A percentile compares a stretch with the other conserved stretches of the same genome.
phyloP scores from a whole-genome alignment of 1,140 invertebrate genomes.

The Nomia melanderi region DNA sequence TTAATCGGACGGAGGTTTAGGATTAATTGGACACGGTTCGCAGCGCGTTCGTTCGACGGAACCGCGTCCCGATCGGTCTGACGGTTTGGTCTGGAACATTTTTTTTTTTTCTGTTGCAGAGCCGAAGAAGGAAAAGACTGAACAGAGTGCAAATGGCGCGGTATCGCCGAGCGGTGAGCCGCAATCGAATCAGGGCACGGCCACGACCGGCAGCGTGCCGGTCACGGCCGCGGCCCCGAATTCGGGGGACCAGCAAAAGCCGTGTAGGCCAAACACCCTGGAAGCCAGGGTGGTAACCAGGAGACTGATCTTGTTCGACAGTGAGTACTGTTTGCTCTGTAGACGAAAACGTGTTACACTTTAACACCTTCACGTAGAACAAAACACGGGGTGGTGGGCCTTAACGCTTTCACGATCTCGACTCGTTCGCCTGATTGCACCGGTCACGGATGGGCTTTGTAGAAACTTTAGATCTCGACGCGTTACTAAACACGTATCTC shows the following conservation, averaged over 20 bases:
- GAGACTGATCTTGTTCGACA: slow-evolving; percentile 76
- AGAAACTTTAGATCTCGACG: too few relatives aligned
- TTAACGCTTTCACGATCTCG: too few relatives aligned
- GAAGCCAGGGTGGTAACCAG: slow-evolving; percentile 87
- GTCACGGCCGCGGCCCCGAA: slow-evolving; percentile 59
- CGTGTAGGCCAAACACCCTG: slow-evolving; percentile 88
- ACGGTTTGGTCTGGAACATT: slow-evolving; percentile 50
- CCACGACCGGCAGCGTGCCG: slow-evolving; percentile 72
- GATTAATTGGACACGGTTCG: neutral
- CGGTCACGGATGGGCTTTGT: too few relatives aligned
- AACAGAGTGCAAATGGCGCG: slow-evolving; percentile 87
- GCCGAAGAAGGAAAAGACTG: slow-evolving; percentile 94
- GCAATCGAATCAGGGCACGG: slow-evolving; percentile 79
- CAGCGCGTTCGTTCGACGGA: neutral
- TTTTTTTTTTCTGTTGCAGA: slow-evolving; percentile 84
- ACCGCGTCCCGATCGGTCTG: slow-evolving; percentile 39
- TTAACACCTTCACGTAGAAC: neutral
- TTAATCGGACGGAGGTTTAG: neutral
- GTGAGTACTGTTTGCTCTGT: slow-evolving; percentile 52
- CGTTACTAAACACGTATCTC: too few relatives aligned
- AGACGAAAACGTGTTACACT: neutral
- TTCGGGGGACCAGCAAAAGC: slow-evolving; percentile 80
- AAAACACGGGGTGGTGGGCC: too few relatives aligned
- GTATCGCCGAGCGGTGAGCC: slow-evolving; percentile 83
- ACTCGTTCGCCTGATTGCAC: too few relatives aligned